These are phyloP conservation scores for Caenorhabditis sinica DNA, from an alignment of 2,888 invertebrate species.

Conservation along the genomic window DNA sequence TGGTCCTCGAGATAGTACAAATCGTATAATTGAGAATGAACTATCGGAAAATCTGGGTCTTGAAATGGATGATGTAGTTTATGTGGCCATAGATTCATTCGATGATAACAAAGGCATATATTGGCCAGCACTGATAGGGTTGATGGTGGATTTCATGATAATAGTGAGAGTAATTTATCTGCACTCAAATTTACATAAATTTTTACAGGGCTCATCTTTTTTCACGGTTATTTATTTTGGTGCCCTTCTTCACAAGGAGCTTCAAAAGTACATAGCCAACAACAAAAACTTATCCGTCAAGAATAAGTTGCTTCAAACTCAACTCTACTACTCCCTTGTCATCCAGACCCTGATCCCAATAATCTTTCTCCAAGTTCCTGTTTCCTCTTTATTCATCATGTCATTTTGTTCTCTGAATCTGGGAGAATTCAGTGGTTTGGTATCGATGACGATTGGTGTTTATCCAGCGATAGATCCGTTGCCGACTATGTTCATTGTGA, in stretches of 20 bases:
- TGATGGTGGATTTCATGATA: slow-evolving; percentile 2
- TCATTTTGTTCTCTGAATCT: neutral
- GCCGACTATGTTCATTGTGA: slow-evolving; percentile 28
- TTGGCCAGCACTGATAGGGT: neutral
- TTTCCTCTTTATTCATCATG: neutral
- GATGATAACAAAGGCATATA: neutral
- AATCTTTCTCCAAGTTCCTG: slow-evolving; percentile 25
- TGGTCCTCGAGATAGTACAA: neutral
- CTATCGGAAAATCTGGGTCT: slow-evolving; percentile 3
- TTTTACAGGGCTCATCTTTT: slow-evolving; percentile 6
- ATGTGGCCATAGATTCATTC: slow-evolving; percentile 16
- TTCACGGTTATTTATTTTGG: neutral
- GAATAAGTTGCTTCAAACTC: slow-evolving; percentile 16
- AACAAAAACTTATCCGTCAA: neutral
- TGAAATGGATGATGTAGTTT: slow-evolving; percentile 1
- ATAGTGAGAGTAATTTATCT: neutral
- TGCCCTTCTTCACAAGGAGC: neutral
- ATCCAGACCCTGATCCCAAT: slow-evolving; percentile 36
- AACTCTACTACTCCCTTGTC: slow-evolving; percentile 33
- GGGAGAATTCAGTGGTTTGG: slow-evolving; percentile 8
- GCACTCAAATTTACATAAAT: neutral
- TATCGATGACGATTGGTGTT: slow-evolving; percentile 39
- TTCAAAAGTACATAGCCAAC: neutral
- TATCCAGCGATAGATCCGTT: slow-evolving; percentile 41
- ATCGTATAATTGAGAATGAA: neutral